Conservation (phyloP, 2,797 vertebrate species). For the Schizopygopsis malacanthus region DNA sequence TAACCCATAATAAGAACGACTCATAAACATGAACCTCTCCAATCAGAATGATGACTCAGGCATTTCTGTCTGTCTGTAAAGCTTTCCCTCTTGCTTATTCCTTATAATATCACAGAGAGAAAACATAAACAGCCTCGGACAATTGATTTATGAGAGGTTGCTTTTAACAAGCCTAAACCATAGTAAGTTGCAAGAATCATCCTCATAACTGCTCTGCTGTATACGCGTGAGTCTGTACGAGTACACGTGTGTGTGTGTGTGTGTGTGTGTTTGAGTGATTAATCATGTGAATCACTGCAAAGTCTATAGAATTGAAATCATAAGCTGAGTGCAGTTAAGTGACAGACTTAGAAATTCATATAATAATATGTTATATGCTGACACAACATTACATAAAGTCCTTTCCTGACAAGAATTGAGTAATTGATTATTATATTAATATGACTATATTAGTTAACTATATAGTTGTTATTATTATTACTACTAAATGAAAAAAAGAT, state of each 20-base stretch:
- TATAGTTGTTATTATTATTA: not conserved
- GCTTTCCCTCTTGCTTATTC: not conserved
- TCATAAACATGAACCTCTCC: constrained; percentile 7
- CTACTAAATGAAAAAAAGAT: too few species aligned
- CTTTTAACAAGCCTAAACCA: constrained; percentile 43
- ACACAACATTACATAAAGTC: not conserved
- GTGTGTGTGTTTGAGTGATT: not conserved
- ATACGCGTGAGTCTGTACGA: not conserved
- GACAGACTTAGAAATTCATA: constrained; percentile 29
- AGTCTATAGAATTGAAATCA: constrained; percentile 21
- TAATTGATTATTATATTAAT: not conserved
- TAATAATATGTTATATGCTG: not conserved
- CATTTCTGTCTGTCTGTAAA: constrained; percentile 13
- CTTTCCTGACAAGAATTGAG: not conserved
- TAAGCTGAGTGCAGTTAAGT: constrained; percentile 24
- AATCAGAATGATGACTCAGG: constrained; percentile 20
- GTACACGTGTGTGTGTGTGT: not conserved
- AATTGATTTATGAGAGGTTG: constrained; percentile 35
- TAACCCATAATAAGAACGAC: constrained; percentile 23
- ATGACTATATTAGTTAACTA: not conserved
- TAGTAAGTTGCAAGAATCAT: constrained; percentile 37
- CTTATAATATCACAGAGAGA: constrained; percentile 1
- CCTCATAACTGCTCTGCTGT: constrained; percentile 17
- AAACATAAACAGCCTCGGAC: constrained; percentile 12
- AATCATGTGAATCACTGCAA: constrained; percentile 20